Conservation (phyloP, 2,797 vertebrate species). For the Anabacerthia variegaticeps region DNA sequence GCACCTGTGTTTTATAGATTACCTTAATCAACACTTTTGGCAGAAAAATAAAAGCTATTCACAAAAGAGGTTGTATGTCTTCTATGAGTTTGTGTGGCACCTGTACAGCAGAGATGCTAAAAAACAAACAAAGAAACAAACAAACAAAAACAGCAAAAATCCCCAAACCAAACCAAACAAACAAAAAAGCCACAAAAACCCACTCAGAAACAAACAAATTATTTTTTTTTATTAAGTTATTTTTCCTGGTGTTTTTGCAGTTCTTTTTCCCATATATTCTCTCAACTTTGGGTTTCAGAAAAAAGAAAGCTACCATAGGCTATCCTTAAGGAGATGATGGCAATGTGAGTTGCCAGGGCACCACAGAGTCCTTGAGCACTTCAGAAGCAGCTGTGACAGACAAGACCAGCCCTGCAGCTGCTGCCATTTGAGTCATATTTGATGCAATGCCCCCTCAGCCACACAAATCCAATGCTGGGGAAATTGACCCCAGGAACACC, state of each 20-base stretch:
- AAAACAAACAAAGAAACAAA: neutral
- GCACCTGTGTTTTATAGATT: neutral
- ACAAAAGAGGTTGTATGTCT: neutral
- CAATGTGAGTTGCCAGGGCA: neutral
- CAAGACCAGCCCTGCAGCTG: fast-evolving
- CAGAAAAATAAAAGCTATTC: neutral
- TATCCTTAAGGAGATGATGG: neutral
- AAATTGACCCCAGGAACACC: fast-evolving
- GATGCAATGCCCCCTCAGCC: fast-evolving
- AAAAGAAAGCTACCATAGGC: neutral
- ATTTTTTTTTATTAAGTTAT: neutral
- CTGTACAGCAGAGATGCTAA: neutral
- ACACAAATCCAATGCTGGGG: neutral
- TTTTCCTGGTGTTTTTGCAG: neutral
- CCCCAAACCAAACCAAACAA: neutral
- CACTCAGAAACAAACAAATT: neutral
- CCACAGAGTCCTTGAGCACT: neutral
- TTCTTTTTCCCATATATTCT: fast-evolving
- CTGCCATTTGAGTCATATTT: fast-evolving
- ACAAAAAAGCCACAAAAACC: neutral
- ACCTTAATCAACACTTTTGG: neutral
- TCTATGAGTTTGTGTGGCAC: neutral
- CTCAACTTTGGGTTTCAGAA: neutral
- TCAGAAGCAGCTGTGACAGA: neutral
- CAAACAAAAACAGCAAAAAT: no score